These are phyloP conservation scores for Lepisosteus osseus DNA, from an alignment of 2,113 vertebrate species.

Conservation along the genomic window DNA sequence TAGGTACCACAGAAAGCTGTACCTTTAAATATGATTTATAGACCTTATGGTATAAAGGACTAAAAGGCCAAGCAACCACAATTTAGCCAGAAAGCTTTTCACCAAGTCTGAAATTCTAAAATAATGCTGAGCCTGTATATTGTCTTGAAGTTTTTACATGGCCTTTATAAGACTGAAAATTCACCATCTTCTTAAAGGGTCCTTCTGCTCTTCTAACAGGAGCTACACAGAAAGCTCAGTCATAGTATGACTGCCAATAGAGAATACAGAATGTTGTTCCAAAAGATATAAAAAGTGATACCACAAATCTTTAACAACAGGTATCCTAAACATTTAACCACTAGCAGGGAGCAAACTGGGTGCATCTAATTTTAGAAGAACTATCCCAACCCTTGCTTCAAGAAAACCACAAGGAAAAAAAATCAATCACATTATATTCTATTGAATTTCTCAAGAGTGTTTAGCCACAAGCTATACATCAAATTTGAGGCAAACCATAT, in stretches of 20 bases:
- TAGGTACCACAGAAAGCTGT: too few relatives aligned
- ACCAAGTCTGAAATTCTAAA: too few relatives aligned
- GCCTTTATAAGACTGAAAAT: too few relatives aligned
- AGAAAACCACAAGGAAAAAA: neutral
- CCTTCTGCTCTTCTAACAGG: too few relatives aligned
- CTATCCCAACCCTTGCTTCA: neutral
- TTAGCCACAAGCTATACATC: conserved; percentile 16
- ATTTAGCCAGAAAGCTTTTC: too few relatives aligned
- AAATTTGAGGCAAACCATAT: neutral
- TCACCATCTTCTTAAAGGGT: too few relatives aligned
- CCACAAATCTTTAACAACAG: conserved; percentile 6
- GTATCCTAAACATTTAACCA: neutral
- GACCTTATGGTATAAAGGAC: too few relatives aligned
- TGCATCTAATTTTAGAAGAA: neutral
- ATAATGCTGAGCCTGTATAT: too few relatives aligned
- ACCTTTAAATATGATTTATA: too few relatives aligned
- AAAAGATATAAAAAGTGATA: conserved; percentile 8
- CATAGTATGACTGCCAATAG: conserved; percentile 2
- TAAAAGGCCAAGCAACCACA: too few relatives aligned
- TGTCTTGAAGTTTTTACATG: too few relatives aligned
- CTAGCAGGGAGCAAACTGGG: neutral
- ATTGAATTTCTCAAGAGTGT: neutral
- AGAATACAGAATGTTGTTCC: neutral
- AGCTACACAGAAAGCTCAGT: neutral
- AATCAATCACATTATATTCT: conserved; percentile 4